Evolutionary conservation across 1,140 invertebrate genomes (phyloP).

Genomic region (Apis dorsata): DNA sequence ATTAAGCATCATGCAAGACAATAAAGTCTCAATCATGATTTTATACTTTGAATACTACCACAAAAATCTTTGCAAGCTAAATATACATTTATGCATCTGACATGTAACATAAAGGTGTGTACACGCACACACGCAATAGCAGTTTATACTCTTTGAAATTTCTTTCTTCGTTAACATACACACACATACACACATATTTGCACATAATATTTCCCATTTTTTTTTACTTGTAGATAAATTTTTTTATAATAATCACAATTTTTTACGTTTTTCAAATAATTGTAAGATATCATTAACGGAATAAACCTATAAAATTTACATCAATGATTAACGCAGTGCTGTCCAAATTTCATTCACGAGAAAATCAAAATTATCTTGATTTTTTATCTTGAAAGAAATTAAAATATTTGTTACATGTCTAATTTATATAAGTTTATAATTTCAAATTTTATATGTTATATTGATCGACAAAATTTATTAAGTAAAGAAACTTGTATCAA

Average conservation of each 20-base stretch:
- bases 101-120: background rate
- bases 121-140: background rate
- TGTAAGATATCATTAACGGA: constrained; percentile 32
- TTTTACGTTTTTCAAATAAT: constrained; percentile 38
- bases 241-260: background rate
- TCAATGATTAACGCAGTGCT: background rate
- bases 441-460: too few species aligned
- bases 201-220: constrained; percentile 10
- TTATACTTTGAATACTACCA: background rate
- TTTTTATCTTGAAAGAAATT: background rate
- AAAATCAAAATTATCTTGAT: background rate
- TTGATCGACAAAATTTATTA: background rate
- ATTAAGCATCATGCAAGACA: constrained; percentile 61
- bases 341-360: constrained; percentile 3
- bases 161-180: background rate
- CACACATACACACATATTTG: background rate
- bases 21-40: constrained; percentile 41
- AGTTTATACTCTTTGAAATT: too few species aligned
- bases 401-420: background rate
- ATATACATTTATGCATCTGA: background rate
- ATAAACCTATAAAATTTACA: constrained; percentile 29
- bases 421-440: background rate
- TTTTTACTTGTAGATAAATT: background rate
- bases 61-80: constrained; percentile 15
- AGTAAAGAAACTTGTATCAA: background rate